Evolutionary conservation across 64 coral and sea anemone species (phyloP).

Genomic region (Astreopora myriophthalma): DNA sequence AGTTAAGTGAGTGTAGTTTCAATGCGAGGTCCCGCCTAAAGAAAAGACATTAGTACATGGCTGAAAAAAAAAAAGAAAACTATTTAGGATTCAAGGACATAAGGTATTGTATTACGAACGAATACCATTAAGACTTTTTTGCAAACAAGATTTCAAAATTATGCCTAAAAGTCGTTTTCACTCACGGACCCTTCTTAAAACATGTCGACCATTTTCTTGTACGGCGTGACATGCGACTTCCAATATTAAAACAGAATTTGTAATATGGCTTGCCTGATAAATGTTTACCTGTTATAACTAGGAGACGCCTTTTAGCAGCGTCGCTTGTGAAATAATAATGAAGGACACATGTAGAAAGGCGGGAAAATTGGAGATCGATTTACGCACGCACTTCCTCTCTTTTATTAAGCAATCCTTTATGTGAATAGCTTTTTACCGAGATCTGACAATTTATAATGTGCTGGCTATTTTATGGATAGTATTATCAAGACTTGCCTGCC

Average conservation of each 20-base stretch:
- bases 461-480: not conserved
- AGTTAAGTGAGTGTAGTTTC: not conserved
- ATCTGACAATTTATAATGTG: conserved; percentile 7
- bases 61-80: not conserved
- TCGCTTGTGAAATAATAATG: conserved; percentile 69
- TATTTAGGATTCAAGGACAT: not conserved
- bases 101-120: not conserved
- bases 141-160: too few relatives aligned
- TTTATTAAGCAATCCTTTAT: conserved; percentile 2
- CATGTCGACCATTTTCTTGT: not conserved
- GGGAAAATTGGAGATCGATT: conserved; percentile 53
- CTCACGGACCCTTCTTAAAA: too few relatives aligned
- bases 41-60: not conserved
- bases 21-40: not conserved
- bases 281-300: conserved; percentile 77
- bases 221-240: not conserved
- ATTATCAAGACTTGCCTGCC: not conserved
- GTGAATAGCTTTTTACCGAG: not conserved
- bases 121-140: not conserved
- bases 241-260: not conserved
- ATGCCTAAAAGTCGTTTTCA: too few relatives aligned
- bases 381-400: conserved; percentile 14
- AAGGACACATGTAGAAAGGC: not conserved
- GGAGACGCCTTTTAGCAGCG: conserved; percentile 81
- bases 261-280: conserved; percentile 55